Percentiles rank a stretch among this genome's conserved stretches.
phyloP scores from a whole-genome alignment of 2,888 invertebrate species.

The Dysmachus trigonus region DNA sequence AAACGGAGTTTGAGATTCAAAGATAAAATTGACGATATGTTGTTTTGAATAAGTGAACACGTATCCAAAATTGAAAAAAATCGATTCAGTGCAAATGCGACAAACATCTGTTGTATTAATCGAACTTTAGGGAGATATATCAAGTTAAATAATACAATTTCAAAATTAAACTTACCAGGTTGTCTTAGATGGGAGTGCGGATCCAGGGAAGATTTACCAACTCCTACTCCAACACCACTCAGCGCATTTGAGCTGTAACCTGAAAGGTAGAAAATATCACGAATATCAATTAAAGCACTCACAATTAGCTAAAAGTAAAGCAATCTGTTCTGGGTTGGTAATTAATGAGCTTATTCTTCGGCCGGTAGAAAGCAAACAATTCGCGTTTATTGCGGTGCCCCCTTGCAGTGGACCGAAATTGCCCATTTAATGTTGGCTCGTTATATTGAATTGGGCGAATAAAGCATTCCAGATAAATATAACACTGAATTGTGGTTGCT shows the following conservation, averaged over 20 bases:
- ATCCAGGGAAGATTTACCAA: slow-evolving; percentile 79
- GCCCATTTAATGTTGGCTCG: background rate
- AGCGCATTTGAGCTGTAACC: slow-evolving; percentile 87
- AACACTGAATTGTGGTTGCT: background rate
- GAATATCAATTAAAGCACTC: background rate
- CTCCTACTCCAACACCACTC: slow-evolving; percentile 71
- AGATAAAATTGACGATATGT: too few species aligned
- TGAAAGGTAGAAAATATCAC: slow-evolving; percentile 64
- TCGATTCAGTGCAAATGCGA: too few species aligned
- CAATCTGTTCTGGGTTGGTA: background rate
- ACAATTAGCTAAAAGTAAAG: background rate
- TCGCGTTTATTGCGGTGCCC: background rate
- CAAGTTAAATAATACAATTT: too few species aligned
- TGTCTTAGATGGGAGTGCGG: slow-evolving; percentile 89
- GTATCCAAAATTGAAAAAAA: too few species aligned
- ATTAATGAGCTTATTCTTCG: background rate
- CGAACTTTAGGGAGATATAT: too few species aligned
- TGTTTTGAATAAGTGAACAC: too few species aligned
- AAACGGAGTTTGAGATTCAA: too few species aligned
- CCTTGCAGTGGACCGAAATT: background rate
- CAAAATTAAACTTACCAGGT: slow-evolving; percentile 74
- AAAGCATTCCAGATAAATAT: background rate
- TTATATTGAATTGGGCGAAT: background rate
- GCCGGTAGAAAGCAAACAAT: background rate
- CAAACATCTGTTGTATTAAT: too few species aligned